These are phyloP conservation scores for Oophaga pumilio DNA, from an alignment of 2,113 vertebrate genomes.

Conservation along the genomic window DNA sequence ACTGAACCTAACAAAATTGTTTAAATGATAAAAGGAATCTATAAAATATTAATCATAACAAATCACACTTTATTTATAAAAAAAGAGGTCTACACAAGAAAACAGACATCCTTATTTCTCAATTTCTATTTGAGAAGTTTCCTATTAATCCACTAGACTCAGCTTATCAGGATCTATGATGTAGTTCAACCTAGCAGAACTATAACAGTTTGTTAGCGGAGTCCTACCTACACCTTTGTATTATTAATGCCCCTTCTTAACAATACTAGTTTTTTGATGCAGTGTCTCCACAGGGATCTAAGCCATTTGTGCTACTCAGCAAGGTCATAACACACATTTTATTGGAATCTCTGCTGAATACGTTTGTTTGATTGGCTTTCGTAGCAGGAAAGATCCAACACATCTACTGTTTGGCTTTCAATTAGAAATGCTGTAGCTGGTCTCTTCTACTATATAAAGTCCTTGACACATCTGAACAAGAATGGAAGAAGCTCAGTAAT, in stretches of 20 bases:
- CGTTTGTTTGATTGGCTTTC: not conserved
- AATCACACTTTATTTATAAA: too few species aligned
- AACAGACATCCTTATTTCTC: not conserved
- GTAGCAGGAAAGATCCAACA: not conserved
- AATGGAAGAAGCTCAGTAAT: not conserved
- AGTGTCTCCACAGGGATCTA: not conserved
- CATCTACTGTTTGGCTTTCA: not conserved
- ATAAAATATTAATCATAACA: too few species aligned
- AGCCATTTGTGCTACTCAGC: not conserved
- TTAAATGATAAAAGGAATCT: too few species aligned
- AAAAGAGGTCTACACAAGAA: too few species aligned
- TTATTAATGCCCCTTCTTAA: not conserved
- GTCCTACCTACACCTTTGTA: not conserved
- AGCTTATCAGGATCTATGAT: not conserved
- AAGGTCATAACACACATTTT: not conserved
- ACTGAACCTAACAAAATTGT: too few species aligned
- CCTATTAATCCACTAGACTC: not conserved
- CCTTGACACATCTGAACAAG: not conserved
- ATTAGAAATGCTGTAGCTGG: not conserved
- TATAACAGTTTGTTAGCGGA: not conserved
- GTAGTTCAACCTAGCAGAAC: not conserved
- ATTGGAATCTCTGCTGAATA: not conserved
- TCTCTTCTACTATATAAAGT: slow-evolving; percentile 10
- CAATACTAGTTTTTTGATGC: not conserved
- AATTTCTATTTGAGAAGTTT: not conserved